A percentile compares a stretch with the other conserved stretches of the same genome.
Evolutionary conservation across 2,888 invertebrate species (phyloP).

Genomic region (Tipula confusa): DNA sequence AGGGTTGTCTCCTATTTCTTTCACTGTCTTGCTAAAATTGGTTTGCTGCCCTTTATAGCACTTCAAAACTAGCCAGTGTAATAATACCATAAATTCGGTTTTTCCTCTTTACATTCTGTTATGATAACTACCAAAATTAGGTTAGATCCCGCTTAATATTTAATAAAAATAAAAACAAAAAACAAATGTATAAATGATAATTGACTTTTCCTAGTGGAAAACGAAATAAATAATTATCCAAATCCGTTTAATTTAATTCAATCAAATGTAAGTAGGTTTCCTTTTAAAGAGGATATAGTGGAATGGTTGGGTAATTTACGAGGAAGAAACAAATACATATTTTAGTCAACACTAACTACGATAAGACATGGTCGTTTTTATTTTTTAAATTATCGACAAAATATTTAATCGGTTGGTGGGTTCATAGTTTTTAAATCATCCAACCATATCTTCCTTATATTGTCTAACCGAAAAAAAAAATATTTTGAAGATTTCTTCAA

Average conservation of each 20-base stretch:
- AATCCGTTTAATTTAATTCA: neutral
- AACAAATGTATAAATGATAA: neutral
- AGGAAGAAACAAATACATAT: neutral
- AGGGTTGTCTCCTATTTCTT: no score
- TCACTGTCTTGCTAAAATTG: no score
- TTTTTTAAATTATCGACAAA: neutral
- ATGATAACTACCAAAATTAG: neutral
- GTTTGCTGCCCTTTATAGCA: no score
- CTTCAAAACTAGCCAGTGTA: no score
- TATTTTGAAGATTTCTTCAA: neutral
- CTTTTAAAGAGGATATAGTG: no score
- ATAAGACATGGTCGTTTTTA: neutral
- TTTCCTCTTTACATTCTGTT: no score
- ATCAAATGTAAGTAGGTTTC: neutral
- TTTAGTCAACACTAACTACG: neutral
- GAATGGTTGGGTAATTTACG: neutral
- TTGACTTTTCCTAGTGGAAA: neutral
- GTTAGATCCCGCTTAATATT: neutral
- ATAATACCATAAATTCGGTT: no score
- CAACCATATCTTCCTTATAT: conserved; percentile 16
- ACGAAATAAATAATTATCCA: neutral
- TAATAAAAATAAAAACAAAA: neutral
- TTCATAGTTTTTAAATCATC: neutral
- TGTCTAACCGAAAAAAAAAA: neutral
- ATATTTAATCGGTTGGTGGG: neutral